These are phyloP conservation scores for Eretmocerus hayati DNA, from an alignment of 2,888 invertebrate species.

Conservation along the genomic window DNA sequence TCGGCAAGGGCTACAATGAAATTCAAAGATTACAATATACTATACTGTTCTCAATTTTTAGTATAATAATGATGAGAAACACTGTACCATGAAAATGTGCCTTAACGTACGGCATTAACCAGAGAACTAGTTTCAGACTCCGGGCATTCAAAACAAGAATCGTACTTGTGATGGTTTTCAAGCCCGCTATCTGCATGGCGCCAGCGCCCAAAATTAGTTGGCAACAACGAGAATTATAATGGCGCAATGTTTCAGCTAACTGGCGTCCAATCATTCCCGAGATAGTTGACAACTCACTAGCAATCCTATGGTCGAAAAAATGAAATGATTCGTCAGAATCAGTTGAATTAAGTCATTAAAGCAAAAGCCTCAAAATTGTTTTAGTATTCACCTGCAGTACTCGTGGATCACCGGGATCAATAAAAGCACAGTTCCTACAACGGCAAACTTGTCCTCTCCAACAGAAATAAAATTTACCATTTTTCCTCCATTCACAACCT, in stretches of 20 bases:
- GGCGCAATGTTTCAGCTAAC: slow-evolving; percentile 80
- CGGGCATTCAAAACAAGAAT: slow-evolving; percentile 84
- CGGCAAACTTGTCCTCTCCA: slow-evolving; percentile 66
- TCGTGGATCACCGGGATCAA: slow-evolving; percentile 86
- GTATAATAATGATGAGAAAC: too few species aligned
- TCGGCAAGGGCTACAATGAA: slow-evolving; percentile 34
- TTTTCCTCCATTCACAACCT: slow-evolving; percentile 37
- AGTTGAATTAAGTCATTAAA: not conserved
- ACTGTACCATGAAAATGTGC: slow-evolving; percentile 57
- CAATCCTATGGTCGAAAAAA: slow-evolving; percentile 34
- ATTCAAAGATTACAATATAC: too few species aligned
- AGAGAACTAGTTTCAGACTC: slow-evolving; percentile 73
- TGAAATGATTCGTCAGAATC: not conserved
- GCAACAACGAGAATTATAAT: slow-evolving; percentile 83
- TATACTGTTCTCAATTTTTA: too few species aligned
- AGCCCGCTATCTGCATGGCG: slow-evolving; percentile 87
- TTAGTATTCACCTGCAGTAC: slow-evolving; percentile 62
- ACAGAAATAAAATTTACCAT: slow-evolving; percentile 49
- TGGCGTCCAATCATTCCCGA: slow-evolving; percentile 75
- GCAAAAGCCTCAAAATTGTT: not conserved
- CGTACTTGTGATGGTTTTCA: slow-evolving; percentile 90
- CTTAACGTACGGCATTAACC: slow-evolving; percentile 69
- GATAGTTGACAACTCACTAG: slow-evolving; percentile 62
- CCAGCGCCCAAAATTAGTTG: slow-evolving; percentile 95
- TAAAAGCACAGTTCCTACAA: slow-evolving; percentile 77